Evolutionary conservation across 2,113 vertebrate species (phyloP).

Genomic region (Hipposideros armiger): DNA sequence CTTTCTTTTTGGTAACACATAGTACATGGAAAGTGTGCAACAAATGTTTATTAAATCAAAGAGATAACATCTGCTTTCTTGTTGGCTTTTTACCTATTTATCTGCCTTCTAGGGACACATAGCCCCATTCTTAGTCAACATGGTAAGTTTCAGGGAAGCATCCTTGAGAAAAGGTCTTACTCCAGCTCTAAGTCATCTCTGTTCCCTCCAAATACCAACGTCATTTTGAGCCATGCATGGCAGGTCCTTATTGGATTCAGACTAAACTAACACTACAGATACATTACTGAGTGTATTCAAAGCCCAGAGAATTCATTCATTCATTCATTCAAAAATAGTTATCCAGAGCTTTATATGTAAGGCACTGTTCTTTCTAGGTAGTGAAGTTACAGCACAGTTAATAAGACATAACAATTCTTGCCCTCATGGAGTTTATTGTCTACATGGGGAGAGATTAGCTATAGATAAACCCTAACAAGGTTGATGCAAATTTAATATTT

Average conservation of each 20-base stretch:
- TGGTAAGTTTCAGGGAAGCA: neutral
- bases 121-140: neutral
- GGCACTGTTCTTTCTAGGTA: neutral
- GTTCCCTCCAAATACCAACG: neutral
- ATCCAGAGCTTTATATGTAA: neutral
- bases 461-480: neutral
- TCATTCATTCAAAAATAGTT: conserved; percentile 17
- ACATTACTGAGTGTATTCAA: neutral
- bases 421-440: neutral
- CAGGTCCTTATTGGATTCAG: neutral
- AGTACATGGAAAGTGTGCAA: neutral
- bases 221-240: neutral
- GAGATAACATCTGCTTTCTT: neutral
- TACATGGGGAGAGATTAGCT: neutral
- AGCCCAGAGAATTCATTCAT: neutral
- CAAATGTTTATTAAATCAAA: neutral
- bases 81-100: neutral
- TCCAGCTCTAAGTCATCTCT: neutral
- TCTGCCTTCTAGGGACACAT: neutral
- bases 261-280: neutral
- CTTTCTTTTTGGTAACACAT: neutral
- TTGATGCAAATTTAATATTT: neutral
- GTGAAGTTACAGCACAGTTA: neutral
- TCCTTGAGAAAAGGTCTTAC: neutral
- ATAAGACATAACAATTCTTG: neutral